Base-by-base conservation (phyloP, 2,797 vertebrate species). In the Pangasius djambal region DNA sequence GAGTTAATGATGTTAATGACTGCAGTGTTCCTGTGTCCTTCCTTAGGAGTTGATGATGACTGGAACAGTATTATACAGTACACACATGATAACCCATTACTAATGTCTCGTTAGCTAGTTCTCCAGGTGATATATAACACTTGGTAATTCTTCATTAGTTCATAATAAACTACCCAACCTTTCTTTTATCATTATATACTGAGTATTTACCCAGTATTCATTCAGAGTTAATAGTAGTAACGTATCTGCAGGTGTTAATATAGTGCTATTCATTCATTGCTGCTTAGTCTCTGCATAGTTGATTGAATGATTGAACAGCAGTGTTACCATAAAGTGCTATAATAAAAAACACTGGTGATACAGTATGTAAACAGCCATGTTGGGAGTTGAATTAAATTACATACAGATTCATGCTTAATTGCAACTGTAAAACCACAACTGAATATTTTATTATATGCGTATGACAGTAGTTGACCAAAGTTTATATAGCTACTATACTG, bases 401-500 rank as follows among this genome's bases (percentile, higher is more conserved):
- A 69, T 61, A 82, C 6, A 1, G 0, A 59, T 37, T 82, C 57
- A 37, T 7, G 12, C 5, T 40, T 61, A 69, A 69, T 69, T 84
- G 37, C 25, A 15, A 16, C 3, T 44, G 59, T 65, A 31, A n/a
- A 84, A 52, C n/a, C 44, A 69, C 44, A 85, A 18, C 65, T 34
- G 63, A 52, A 69, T 69, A 85, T 84, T 69, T 69, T 31, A 69
- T 69, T 50, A 67, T 50, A 67, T 34, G 3, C 40, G 28, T 3
- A 0, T 65, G 28, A 86, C 69, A 63, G 69, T 34, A n/a, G 16
- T 37, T 86, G 72, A 50, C 57, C 59, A 67, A 37, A 69, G 59
- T 67, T 87, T 81, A 9, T 25, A 79, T 25, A 79, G 72, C 40
- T 69, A 55, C 63, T 63, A n/a, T 81, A 78, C 61, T 16, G 61